Conservation (phyloP, 1,140 invertebrate genomes). For the Conus betulinus region DNA sequence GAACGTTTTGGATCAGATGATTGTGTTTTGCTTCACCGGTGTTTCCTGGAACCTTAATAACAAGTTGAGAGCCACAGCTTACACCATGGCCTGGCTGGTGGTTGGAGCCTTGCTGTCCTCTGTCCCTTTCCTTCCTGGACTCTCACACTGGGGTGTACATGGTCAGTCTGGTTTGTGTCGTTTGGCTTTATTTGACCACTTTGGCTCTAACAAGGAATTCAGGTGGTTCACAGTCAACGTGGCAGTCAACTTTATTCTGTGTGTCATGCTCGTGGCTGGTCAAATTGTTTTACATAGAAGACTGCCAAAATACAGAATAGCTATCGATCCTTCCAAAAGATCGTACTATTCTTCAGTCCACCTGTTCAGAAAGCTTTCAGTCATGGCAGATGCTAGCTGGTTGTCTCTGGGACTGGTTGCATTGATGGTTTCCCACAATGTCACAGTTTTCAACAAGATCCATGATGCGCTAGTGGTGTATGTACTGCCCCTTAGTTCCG, state of each 20-base stretch:
- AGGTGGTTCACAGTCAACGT: slow-evolving; percentile 46
- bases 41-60: slow-evolving; percentile 9
- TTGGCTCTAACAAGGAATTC: slow-evolving; percentile 44
- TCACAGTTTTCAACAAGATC: not conserved
- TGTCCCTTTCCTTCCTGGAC: slow-evolving; percentile 40
- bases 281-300: slow-evolving; percentile 46
- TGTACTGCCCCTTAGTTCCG: not conserved
- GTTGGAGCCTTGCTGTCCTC: slow-evolving; percentile 34
- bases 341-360: slow-evolving; percentile 40
- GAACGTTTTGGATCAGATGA: slow-evolving; percentile 59
- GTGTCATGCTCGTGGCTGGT: slow-evolving; percentile 45
- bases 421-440: not conserved
- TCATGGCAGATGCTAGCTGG: slow-evolving; percentile 52
- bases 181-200: slow-evolving; percentile 42
- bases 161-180: slow-evolving; percentile 50
- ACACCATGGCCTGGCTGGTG: slow-evolving; percentile 32
- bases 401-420: slow-evolving; percentile 52
- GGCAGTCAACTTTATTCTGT: slow-evolving; percentile 48
- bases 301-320: slow-evolving; percentile 28
- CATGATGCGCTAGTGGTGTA: not conserved
- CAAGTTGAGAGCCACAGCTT: slow-evolving; percentile 8
- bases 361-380: slow-evolving; percentile 35
- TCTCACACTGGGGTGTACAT: slow-evolving; percentile 52
- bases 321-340: slow-evolving; percentile 7
- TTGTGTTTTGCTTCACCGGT: slow-evolving; percentile 58